Base-by-base conservation (phyloP, 1,140 invertebrate genomes). In the Drosophila lacertosa region DNA sequence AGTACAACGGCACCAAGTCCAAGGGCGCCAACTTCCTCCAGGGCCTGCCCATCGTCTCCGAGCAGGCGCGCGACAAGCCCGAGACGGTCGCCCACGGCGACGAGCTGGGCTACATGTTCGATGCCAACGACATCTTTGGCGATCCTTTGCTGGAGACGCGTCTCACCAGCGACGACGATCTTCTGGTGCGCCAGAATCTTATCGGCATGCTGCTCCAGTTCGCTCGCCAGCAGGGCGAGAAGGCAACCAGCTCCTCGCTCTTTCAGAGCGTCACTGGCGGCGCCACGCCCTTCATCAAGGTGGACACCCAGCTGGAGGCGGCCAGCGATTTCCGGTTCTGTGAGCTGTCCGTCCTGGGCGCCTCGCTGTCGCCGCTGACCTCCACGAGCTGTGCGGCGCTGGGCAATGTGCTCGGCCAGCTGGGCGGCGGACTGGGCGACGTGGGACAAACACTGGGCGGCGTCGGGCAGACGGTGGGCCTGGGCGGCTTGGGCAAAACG, bases 41-140 rank as follows among this genome's bases (percentile, higher is more conserved):
- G 13, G 95, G 94, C 4, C 84, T 94, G 2, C 93, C 94, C 3
- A 88, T 96, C n/a, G 92, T 93, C 11, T 89, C 92, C 48, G 68
- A 77, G 67, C 54, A 81, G 1, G 84, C 73, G 3, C 48, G 48
- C 77, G 88, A 77, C 89, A 77, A 83, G 1, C 54, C 78, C 0
- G 93, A 74, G 50, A 90, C 88, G 7, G 93, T 94, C 1, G 91
- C 92, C 7, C 94, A 95, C 77, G 95, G 95, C 1, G 95, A 95
- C 75, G 95, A 95, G 74, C 82, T 95, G 4, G 93, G 93, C 22
- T 96, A 95, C 58, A 91, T 95, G 67, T 96, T 95, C 72, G 93
- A 94, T 69, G 92, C 92, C 2, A 92, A 94, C 32, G 92, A 94
- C 37, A 90, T 94, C 2, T 92, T 93, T 24, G 95, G 95, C 0